phyloP scores from a whole-genome alignment of 2,888 invertebrate species.

The Xylophagus ater region DNA sequence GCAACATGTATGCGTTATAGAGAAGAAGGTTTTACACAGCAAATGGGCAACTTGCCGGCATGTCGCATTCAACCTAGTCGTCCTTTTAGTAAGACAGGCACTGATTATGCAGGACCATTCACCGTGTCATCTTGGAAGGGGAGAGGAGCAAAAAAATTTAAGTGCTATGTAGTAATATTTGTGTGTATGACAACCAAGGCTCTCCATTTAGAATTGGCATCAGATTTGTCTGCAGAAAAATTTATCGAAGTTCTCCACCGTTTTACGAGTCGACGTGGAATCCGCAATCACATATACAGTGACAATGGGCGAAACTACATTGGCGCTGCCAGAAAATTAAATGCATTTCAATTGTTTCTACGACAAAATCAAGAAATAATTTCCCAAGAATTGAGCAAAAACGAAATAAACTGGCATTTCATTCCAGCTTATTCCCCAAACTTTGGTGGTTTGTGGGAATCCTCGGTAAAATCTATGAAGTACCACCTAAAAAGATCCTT shows the following conservation, averaged over 20 bases:
- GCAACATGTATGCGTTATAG: background rate
- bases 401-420: conserved; percentile 27
- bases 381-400: too few relatives aligned
- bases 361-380: background rate
- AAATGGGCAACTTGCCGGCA: conserved; percentile 1
- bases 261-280: conserved; percentile 1
- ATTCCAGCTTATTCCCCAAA: conserved; percentile 27
- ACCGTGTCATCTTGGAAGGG: background rate
- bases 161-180: conserved; percentile 1
- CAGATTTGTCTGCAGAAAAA: background rate
- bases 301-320: conserved; percentile 6
- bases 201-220: background rate
- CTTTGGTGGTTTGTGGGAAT: conserved; percentile 30
- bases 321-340: background rate
- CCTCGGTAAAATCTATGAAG: conserved; percentile 27
- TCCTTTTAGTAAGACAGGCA: conserved; percentile 1
- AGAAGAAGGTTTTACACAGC: background rate
- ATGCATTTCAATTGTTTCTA: background rate
- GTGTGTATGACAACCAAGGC: conserved; percentile 2
- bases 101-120: background rate
- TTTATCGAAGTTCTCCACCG: background rate
- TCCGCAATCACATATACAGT: background rate
- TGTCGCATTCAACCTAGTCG: background rate
- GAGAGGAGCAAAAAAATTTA: background rate
- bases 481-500: conserved; percentile 21